Base-by-base conservation (phyloP, 2,113 vertebrate genomes). In the Platanista minor region DNA sequence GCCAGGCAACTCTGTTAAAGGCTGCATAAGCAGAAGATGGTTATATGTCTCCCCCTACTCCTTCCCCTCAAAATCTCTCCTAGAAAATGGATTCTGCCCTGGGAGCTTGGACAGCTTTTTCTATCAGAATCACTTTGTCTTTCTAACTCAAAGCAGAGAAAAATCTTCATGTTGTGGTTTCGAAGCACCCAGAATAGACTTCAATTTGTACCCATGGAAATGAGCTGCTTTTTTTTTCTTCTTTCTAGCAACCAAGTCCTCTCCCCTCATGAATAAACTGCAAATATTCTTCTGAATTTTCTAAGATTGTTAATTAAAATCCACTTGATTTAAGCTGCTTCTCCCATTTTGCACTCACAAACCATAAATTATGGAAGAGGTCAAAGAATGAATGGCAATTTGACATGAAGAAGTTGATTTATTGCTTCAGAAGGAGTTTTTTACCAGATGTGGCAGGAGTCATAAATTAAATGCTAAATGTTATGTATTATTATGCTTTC, bases 401-500 rank as follows among this genome's bases (percentile, higher is more conserved):
- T 98, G 97, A 98, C 96, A 98, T 80, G 95, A 95, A 98, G 96
- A 90, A 88, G 97, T 97, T 96, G 95, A 97, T 98, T 97, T 97
- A 98, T 97, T 97, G 96, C 97, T 98, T 98, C 95, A 97, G 96
- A 97, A 91, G 96, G 93, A 97, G 87, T 98, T 98, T 98, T 87
- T 52, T 98, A 97, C 98, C 77, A 97, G 80, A 97, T 46, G 12
- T 92, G 95, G 83, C 87, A 98, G 95, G 97, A 93, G 64, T 96
- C 97, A 97, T 97, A 98, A 98, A 98, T 80, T 84, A 97, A 98
- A 97, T 43, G 97, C 66, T 91, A 86, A 82, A 66, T 94, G 77
- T 96, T 98, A 98, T 57, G 97, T 98, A 97, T 95, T 91, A 96
- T 93, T 95, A 94, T 83, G 94, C 95, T 97, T 98, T 98, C 92